Evolutionary conservation across 1,140 invertebrate genomes (phyloP), one percentile per base, ranked within the genome.

Genomic region (Marisa cornuarietis): DNA sequence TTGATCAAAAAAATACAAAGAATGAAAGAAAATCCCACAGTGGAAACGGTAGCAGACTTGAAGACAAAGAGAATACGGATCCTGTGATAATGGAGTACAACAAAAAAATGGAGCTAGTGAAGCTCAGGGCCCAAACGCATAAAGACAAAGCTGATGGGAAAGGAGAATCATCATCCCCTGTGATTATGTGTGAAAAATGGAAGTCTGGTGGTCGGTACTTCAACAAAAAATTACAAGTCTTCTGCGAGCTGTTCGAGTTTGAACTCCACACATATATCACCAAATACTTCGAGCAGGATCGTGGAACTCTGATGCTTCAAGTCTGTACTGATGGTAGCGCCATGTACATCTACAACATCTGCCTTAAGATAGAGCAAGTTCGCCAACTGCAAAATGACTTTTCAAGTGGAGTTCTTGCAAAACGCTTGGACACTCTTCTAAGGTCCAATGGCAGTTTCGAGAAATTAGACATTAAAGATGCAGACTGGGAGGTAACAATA

Each of bases 231-330:
- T 63, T 82, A 6, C 51, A 80, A 26, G 81, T 79, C 18, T 83
- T 85, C 74, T 87, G 83, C 74, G 73, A 79, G 18, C 75, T 80
- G n/a, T 80, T 87, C 62, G 81, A 84, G 31, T 81, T 81, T 58
- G 79, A 81, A 14, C 71, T 83, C 14, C 80, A 85, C 20, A 83
- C 81, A 16, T 71, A 84, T 26, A 79, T 88, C 10, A 80, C 86
- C 49, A 89, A 86, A 79, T 87, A 89, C 82, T 86, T 89, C 73
- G 88, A 89, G 79, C 87, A 88, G 78, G 84, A 86, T n/a, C 79
- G 85, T 22, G 86, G 87, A 14, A 85, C 85, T 1, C 73, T 89
- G 20, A 82, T 88, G 26, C 71, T 89, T 16, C 79, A 84, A 18
- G 80, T 84, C 13, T 77, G 79, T 61, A 81, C 79, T 26, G 81